phyloP scores from a whole-genome alignment of 2,113 vertebrate genomes.

The Bagarius yarrelli region DNA sequence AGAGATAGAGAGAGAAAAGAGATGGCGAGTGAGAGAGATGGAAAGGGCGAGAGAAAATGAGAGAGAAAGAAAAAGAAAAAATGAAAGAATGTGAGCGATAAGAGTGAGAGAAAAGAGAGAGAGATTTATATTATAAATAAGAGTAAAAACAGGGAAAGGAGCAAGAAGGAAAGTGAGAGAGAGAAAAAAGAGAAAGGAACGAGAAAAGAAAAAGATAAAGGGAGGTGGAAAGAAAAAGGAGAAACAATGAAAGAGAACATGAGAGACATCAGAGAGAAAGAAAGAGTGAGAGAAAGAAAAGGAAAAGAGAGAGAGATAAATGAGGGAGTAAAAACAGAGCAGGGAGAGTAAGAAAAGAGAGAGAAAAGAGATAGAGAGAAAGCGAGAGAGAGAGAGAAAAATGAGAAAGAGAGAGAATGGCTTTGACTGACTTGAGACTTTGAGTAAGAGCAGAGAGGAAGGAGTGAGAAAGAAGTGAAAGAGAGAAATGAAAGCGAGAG shows the following conservation, averaged over 20 bases:
- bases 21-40: no score
- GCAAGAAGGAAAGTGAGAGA: no score
- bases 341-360: constrained; percentile 12
- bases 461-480: constrained; percentile 29
- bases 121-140: no score
- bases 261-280: constrained; percentile 50
- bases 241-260: constrained; percentile 61
- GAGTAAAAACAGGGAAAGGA: no score
- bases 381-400: background rate
- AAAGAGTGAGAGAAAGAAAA: constrained; percentile 56
- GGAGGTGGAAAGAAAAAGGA: constrained; percentile 56
- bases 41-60: background rate
- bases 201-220: constrained; percentile 57
- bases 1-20: background rate
- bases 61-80: background rate
- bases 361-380: constrained; percentile 22
- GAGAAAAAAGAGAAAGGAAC: background rate
- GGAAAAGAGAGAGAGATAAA: constrained; percentile 60
- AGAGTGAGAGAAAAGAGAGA: no score
- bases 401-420: no score
- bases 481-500: constrained; percentile 56
- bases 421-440: no score
- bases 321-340: background rate
- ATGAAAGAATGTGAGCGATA: no score
- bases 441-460: constrained; percentile 52